Base-by-base conservation (phyloP, 2,113 vertebrate species). In the Morone chrysops region DNA sequence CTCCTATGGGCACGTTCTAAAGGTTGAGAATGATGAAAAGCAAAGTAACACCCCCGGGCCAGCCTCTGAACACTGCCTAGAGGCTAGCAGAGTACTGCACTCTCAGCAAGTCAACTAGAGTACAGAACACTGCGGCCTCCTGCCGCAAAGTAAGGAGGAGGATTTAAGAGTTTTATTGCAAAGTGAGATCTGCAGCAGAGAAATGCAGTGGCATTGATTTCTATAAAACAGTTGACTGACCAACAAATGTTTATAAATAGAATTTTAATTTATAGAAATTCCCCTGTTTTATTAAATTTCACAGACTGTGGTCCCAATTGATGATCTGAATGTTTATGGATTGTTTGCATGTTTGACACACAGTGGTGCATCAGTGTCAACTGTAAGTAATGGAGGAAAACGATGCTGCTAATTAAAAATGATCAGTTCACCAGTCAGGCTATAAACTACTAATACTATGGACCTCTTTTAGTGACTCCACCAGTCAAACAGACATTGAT, bases 21-120 rank as follows among this genome's bases (percentile, higher is more conserved):
- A 90, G 85, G 84, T 83, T 83, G 82, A 82, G 77, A 80, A 89
- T 93, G 93, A 94, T 93, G 92, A 93, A 93, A 93, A 90, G 89
- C 75, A 80, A 87, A 91, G 93, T 68, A 91, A 89, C 76, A 84
- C 83, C 92, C 88, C 40, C 47, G 63, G 92, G 92, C 88, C 85
- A 80, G 84, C 88, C 92, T 91, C 77, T 79, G 77, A 91, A 94
- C 75, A 54, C 72, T 63, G 91, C 92, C 92, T 86, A 22, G 62
- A 87, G 93, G 92, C 86, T 47, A 63, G 36, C 74, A 69, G 31
- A 81, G 72, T 70, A 80, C 85, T 92, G 92, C 90, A 70, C 70
- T 73, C 85, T 93, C 93, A 94, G 93, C 92, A 92, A 90, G 84
- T 92, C 87, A 82, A 69, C 75, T 4, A 4, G 70, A 87, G 90